These are phyloP conservation scores for Bambusicola thoracicus DNA, from an alignment of 2,113 vertebrate genomes.

Conservation along the genomic window DNA sequence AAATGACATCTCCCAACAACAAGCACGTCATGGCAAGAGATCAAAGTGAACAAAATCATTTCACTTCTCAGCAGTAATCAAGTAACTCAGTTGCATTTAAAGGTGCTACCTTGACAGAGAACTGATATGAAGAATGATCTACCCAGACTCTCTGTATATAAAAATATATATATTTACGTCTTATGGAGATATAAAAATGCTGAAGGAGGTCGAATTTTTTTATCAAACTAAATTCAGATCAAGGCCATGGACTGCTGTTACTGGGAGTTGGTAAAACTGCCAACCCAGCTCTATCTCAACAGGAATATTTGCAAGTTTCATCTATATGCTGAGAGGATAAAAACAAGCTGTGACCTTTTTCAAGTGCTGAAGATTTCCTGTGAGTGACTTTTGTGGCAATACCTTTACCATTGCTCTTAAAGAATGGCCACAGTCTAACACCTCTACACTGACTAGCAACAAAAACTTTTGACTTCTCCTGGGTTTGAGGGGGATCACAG, in stretches of 20 bases:
- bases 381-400: neutral
- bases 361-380: neutral
- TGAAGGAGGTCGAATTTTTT: neutral
- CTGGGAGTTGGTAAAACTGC: neutral
- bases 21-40: neutral
- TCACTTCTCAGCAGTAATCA: neutral
- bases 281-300: neutral
- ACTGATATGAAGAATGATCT: neutral
- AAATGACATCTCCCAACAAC: neutral
- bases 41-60: neutral
- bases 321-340: neutral
- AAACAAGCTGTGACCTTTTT: neutral
- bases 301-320: neutral
- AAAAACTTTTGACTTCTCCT: neutral
- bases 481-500: neutral
- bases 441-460: neutral
- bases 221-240: neutral
- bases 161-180: neutral
- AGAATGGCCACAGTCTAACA: neutral
- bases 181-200: neutral
- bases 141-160: fast-evolving
- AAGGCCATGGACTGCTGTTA: neutral
- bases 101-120: neutral
- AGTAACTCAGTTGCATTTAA: neutral
- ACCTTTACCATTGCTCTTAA: neutral